Evolutionary conservation across 2,113 vertebrate genomes (phyloP).

Genomic region (Pseudonaja textilis): DNA sequence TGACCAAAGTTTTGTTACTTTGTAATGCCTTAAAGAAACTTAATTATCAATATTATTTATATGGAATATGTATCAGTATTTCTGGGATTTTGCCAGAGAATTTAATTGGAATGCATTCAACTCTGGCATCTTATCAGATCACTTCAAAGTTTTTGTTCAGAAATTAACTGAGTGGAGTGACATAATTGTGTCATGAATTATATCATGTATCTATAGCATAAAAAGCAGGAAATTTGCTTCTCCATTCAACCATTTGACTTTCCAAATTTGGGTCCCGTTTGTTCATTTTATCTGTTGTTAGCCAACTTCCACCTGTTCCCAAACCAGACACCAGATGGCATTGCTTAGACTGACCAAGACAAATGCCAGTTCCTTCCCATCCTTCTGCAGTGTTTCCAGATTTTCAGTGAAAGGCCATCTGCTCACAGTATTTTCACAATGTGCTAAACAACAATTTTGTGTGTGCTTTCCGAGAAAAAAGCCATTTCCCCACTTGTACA

Average conservation of each 20-base stretch:
- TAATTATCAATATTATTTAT: conserved; percentile 35
- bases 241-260: conserved; percentile 13
- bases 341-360: background rate
- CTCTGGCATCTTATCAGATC: conserved; percentile 50
- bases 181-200: conserved; percentile 49
- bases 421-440: background rate
- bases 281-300: background rate
- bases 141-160: conserved; percentile 56
- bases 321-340: background rate
- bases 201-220: conserved; percentile 39
- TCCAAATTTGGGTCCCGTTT: background rate
- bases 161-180: conserved; percentile 41
- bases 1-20: conserved; percentile 35
- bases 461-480: background rate
- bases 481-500: background rate
- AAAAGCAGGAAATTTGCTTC: conserved; percentile 26
- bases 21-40: conserved; percentile 57
- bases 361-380: background rate
- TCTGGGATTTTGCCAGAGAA: conserved; percentile 47
- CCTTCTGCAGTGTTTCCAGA: background rate
- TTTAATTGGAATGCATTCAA: conserved; percentile 40
- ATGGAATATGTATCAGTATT: conserved; percentile 33
- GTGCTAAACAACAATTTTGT: rapidly evolving
- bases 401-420: background rate
- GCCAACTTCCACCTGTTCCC: rapidly evolving